A percentile compares a stretch with the other conserved stretches of the same genome.
Evolutionary conservation across 2,113 vertebrate genomes (phyloP).

Genomic region (Edolisoma coerulescens): DNA sequence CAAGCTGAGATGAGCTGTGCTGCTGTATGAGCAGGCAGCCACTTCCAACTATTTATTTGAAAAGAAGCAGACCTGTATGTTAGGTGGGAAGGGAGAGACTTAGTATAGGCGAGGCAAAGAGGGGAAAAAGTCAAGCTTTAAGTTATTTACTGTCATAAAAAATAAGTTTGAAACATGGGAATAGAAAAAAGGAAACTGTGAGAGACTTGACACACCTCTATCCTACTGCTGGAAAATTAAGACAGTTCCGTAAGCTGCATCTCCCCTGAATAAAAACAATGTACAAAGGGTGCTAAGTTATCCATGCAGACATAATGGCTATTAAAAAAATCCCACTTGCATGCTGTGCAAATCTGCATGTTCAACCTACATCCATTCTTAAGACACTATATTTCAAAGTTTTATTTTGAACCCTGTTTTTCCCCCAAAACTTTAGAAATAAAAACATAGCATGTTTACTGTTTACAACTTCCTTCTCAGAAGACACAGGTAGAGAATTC

Average conservation of each 20-base stretch:
- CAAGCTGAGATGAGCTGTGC: slow-evolving; percentile 23
- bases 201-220: slow-evolving; percentile 3
- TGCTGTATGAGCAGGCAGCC: not conserved
- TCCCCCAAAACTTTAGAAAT: not conserved
- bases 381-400: not conserved
- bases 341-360: not conserved
- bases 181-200: slow-evolving; percentile 33
- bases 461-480: slow-evolving; percentile 71
- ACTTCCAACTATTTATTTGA: slow-evolving; percentile 33
- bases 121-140: slow-evolving; percentile 18
- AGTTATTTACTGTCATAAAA: slow-evolving; percentile 18
- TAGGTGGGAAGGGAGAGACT: slow-evolving; percentile 14
- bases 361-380: not conserved
- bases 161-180: slow-evolving; percentile 10
- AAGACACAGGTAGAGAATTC: slow-evolving; percentile 71
- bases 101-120: not conserved
- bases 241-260: not conserved
- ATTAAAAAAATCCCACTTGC: not conserved
- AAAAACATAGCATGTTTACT: slow-evolving; percentile 62
- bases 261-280: slow-evolving; percentile 12
- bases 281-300: slow-evolving; percentile 7
- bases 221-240: slow-evolving; percentile 27
- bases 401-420: not conserved
- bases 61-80: slow-evolving; percentile 44
- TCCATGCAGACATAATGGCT: not conserved